phyloP scores from a whole-genome alignment of 1,140 invertebrate genomes.

The Probaryconus sp. region DNA sequence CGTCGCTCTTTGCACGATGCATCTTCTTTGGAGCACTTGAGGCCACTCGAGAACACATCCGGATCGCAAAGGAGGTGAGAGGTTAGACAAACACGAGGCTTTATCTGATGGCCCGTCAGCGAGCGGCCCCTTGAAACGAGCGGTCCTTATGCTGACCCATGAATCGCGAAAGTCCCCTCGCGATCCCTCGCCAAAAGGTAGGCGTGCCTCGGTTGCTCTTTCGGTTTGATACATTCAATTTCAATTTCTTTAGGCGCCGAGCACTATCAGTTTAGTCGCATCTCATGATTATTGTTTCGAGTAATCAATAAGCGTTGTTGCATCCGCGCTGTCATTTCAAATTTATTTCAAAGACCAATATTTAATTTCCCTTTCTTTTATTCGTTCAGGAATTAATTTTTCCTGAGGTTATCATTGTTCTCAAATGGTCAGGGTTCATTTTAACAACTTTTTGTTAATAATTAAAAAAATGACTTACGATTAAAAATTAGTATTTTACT shows the following conservation, averaged over 20 bases:
- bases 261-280: constrained; percentile 14
- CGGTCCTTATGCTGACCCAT: constrained; percentile 59
- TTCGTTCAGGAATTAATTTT: too few relatives aligned
- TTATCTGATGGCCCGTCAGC: constrained; percentile 77
- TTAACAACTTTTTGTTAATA: too few relatives aligned
- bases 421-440: too few relatives aligned
- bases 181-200: constrained; percentile 54
- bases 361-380: too few relatives aligned
- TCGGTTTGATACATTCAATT: constrained; percentile 70
- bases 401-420: too few relatives aligned
- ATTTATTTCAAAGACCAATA: too few relatives aligned
- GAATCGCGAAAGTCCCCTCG: constrained; percentile 63
- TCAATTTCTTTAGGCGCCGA: constrained; percentile 56
- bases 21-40: constrained; percentile 59
- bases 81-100: constrained; percentile 75
- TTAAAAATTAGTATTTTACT: too few relatives aligned
- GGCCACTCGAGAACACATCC: constrained; percentile 57
- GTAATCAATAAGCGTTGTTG: too few relatives aligned
- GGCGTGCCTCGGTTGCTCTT: constrained; percentile 58
- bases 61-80: constrained; percentile 72
- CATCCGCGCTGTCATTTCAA: too few relatives aligned
- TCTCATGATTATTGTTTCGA: constrained; percentile 33
- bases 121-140: constrained; percentile 67
- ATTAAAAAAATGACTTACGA: too few relatives aligned
- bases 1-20: constrained; percentile 45